Evolutionary conservation across 2,113 vertebrate species (phyloP), one percentile per base, ranked within the genome.

Genomic region (Patagioenas fasciata): DNA sequence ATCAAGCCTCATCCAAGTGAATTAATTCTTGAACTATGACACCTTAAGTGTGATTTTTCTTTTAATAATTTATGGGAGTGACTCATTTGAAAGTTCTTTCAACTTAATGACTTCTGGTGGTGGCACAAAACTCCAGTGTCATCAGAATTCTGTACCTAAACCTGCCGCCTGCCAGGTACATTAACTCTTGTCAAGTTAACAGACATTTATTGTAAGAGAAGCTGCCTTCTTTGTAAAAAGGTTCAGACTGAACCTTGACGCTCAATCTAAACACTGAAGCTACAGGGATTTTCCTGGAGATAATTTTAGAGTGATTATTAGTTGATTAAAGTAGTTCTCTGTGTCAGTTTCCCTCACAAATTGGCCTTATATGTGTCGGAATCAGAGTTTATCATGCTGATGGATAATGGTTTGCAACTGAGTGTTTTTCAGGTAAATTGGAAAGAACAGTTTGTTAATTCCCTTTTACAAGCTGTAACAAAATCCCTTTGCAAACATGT

Each of bases 271-370:
- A 89, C 94, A 72, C 80, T 61, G 60, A 72, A 61, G 79, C 93
- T 86, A 40, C 40, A 70, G 21, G 44, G 80, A 80, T 96, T 96
- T 97, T 97, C 70, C 81, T 94, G 50, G 67, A 91, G 88, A 85
- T 89, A 93, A 92, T 91, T 97, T 90, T 93, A 47, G 85, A 91
- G 51, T 85, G 85, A 95, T 98, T 93, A 97, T 96, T 92, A 91
- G 88, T 96, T 97, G 97, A 97, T 97, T 96, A 96, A 89, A 97
- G 91, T 95, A 80, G 77, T 93, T 97, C 84, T 88, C 85, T 53
- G 17, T 81, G 79, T 95, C 80, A 94, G 11, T 62, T 97, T 97
- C 96, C 96, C 85, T 97, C 89, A 91, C 2, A 36, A 62, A 81
- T 95, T 83, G 51, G 67, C 71, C 73, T 79, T 89, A 47, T 83